Base-by-base conservation (phyloP, 1,140 invertebrate species). In the Ceratina australensis region DNA sequence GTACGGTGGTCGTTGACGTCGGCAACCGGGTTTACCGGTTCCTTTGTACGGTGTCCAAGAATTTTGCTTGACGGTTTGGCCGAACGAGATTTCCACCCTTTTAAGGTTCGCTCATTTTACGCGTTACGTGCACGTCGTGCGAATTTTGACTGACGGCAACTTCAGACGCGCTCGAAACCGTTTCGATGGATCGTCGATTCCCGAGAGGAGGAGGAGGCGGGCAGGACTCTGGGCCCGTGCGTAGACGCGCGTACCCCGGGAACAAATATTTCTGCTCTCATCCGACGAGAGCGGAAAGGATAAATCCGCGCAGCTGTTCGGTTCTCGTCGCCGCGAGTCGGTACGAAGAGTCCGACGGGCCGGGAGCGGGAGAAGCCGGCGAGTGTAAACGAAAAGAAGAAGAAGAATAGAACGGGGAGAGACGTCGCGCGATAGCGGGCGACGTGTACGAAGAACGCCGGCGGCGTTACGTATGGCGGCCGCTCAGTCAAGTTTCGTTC, bases 401-500 rank as follows among this genome's bases (percentile, higher is more conserved):
- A 54, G 49, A 65, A 28, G 63, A 24, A 78, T 64, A 20, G n/a
- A 18, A 47, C 18, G 52, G 72, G 60, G 10, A 42, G 57, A 72
- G 54, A 65, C 26, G 56, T 76, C 64, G 78, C 64, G 78, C 61
- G 72, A 72, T 80, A 82, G 18, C 65, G 54, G 50, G 73, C 67
- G 65, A 83, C 65, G 67, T 33, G 78, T 59, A 66, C 80, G 75
- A 78, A 68, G 78, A 80, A 56, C 26, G 49, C 52, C 22, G 59
- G 20, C 24, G 69, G 78, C 71, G 79, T 86, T 85, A 86, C 79
- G 75, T 80, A 81, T 73, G 71, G 78, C 61, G 50, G 26, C 16
- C 76, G 61, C 60, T 81, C 47, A 57, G 74, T 84, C 83, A 83
- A 84, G 72, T 83, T 84, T 84, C 69, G 50, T 56, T 83, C 73